Evolutionary conservation across 2,888 invertebrate genomes (phyloP), one percentile per base, ranked within the genome.

Genomic region (Caenorhabditis sinica): DNA sequence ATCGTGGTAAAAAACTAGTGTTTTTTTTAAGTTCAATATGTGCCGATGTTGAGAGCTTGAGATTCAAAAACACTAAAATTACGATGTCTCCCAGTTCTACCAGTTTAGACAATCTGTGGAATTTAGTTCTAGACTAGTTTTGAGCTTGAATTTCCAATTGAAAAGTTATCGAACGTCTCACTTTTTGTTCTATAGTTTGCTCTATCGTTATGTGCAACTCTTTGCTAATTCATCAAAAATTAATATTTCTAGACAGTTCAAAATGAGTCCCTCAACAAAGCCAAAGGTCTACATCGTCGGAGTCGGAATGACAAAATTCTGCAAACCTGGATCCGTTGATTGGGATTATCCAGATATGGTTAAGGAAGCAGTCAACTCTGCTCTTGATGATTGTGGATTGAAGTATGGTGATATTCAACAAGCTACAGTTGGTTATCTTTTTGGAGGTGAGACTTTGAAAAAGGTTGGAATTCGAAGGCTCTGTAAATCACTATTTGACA

Each of bases 301-400:
- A 5, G 92, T 92, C 73, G 92, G 92, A 69, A 92, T 92, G 92
- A 92, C 92, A 40, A 90, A 89, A 95, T 99, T 99, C 94, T 96
- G 96, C 92, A 98, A 98, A 93, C 98, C 98, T 63, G 97, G 90
- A 68, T 88, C 95, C 66, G 94, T 95, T 69, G 95, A 96, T 89
- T 95, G 95, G 91, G 98, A 98, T 93, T 99, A 98, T 93, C 98
- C 98, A 0, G 96, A 97, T 89, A 95, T 98, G 95, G 97, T 96
- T 20, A 96, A 96, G 92, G 98, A 98, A 94, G 96, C 98, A 93
- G 96, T 97, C 0, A 94, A 95, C 17, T 96, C 96, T 87, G 98
- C 98, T 17, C 72, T 92, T 53, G 89, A 84, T 17, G 92, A 92
- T 82, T 87, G 88, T 63, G 83, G 86, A n/a, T 82, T 92, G 49